These are phyloP conservation scores for Silvanus unidentatus DNA, from an alignment of 2,888 invertebrate species.

Conservation along the genomic window DNA sequence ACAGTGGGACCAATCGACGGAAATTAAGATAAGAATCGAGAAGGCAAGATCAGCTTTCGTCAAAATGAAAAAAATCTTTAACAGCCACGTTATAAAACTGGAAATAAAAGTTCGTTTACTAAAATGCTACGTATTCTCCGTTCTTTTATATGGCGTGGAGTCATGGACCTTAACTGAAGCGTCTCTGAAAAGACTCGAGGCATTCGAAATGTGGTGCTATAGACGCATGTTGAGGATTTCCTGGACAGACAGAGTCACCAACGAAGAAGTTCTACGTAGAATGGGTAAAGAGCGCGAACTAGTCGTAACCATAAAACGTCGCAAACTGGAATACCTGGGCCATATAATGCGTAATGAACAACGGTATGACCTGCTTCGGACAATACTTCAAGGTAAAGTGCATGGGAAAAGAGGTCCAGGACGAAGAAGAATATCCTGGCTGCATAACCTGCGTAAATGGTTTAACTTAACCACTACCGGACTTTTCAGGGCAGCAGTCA, in stretches of 20 bases:
- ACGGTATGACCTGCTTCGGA: not conserved
- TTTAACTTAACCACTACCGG: not conserved
- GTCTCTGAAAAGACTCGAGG: too few species aligned
- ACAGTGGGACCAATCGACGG: not conserved
- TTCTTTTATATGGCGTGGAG: not conserved
- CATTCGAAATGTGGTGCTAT: not conserved
- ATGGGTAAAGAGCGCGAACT: conserved; percentile 3
- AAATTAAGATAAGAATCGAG: not conserved
- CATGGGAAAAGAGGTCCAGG: conserved; percentile 1
- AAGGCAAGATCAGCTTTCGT: not conserved
- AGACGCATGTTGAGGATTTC: not conserved
- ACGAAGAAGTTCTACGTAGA: conserved; percentile 8
- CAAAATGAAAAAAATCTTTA: not conserved
- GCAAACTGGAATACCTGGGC: conserved; percentile 3
- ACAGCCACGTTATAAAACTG: too few species aligned
- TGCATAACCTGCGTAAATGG: conserved; percentile 3
- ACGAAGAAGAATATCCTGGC: conserved; percentile 4
- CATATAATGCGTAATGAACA: not conserved
- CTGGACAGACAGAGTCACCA: conserved; percentile 5
- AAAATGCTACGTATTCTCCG: not conserved
- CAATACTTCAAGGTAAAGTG: conserved; percentile 4
- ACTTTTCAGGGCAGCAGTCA: not conserved
- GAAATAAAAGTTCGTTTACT: not conserved
- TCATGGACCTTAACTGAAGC: not conserved
- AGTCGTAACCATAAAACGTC: not conserved